These are phyloP conservation scores for Synanthedon vespiformis DNA, from an alignment of 2,888 invertebrate genomes.

Conservation along the genomic window DNA sequence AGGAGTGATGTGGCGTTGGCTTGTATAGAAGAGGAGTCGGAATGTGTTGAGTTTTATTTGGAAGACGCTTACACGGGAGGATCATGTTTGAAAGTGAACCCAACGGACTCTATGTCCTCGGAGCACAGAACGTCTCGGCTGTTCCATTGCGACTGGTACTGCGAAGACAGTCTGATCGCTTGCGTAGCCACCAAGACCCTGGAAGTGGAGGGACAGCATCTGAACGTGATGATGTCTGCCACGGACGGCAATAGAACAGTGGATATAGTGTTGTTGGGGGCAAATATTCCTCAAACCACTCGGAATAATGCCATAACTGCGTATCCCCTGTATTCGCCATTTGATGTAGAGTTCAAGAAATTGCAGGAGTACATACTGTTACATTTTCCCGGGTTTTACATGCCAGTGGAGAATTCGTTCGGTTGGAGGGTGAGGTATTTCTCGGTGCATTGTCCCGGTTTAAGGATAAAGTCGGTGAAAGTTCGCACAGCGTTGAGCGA, in stretches of 20 bases:
- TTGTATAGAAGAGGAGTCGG: constrained; percentile 25
- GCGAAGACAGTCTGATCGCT: constrained; percentile 26
- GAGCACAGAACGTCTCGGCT: constrained; percentile 30
- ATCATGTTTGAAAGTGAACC: constrained; percentile 54
- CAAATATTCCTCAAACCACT: constrained; percentile 7
- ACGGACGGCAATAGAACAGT: constrained; percentile 8
- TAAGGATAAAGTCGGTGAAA: constrained; percentile 30
- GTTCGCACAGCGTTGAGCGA: constrained; percentile 20
- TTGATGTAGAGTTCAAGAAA: constrained; percentile 12
- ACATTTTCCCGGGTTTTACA: constrained; percentile 42
- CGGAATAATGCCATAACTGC: constrained; percentile 1
- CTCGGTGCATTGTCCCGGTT: constrained; percentile 19
- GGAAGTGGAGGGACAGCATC: constrained; percentile 20
- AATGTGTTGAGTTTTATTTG: constrained; percentile 40
- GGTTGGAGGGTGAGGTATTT: constrained; percentile 59
- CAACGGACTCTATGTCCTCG: constrained; percentile 15
- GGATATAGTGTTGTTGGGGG: constrained; percentile 25
- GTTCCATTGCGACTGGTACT: constrained; percentile 43
- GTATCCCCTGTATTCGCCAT: constrained; percentile 13
- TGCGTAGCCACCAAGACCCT: constrained; percentile 48
- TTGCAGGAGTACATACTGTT: constrained; percentile 41
- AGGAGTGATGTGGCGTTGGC: constrained; percentile 20
- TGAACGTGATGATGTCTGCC: constrained; percentile 31
- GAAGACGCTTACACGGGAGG: constrained; percentile 67
- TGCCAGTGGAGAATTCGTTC: constrained; percentile 42